Evolutionary conservation across 2,888 invertebrate species (phyloP).

Genomic region (Poecilobothrus nobilitatus): DNA sequence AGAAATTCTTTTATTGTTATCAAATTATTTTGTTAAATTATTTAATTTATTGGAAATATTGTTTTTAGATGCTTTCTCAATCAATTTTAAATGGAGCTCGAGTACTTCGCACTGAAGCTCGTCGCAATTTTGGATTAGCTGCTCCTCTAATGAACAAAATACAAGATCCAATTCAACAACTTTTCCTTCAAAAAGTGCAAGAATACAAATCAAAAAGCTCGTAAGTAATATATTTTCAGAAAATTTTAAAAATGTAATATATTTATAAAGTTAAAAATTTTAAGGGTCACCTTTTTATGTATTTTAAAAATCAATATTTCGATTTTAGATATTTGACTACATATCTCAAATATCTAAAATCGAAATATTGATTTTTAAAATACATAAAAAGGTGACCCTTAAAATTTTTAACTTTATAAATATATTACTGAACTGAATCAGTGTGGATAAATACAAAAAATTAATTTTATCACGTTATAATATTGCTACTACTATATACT

Average conservation of each 20-base stretch:
- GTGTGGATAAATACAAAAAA: no score
- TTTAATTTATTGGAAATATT: slow-evolving; percentile 9
- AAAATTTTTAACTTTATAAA: no score
- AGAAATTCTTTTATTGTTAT: neutral
- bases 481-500: no score
- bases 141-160: slow-evolving; percentile 62
- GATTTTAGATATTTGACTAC: no score
- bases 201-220: slow-evolving; percentile 81
- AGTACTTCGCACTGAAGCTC: slow-evolving; percentile 48
- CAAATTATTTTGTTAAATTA: neutral
- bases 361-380: no score
- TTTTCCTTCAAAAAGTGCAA: slow-evolving; percentile 84
- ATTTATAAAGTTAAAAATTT: slow-evolving; percentile 8
- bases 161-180: slow-evolving; percentile 83
- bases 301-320: no score
- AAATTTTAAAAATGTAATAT: no score
- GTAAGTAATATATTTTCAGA: slow-evolving; percentile 49
- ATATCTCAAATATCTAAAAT: no score
- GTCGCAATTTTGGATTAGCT: slow-evolving; percentile 64
- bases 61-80: slow-evolving; percentile 53
- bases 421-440: no score
- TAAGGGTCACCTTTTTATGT: no score
- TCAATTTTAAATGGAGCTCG: slow-evolving; percentile 47
- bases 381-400: no score
- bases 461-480: no score